Evolutionary conservation across 2,888 invertebrate species (phyloP), one percentile per base, ranked within the genome.

Genomic region (Mythimna vitellina): DNA sequence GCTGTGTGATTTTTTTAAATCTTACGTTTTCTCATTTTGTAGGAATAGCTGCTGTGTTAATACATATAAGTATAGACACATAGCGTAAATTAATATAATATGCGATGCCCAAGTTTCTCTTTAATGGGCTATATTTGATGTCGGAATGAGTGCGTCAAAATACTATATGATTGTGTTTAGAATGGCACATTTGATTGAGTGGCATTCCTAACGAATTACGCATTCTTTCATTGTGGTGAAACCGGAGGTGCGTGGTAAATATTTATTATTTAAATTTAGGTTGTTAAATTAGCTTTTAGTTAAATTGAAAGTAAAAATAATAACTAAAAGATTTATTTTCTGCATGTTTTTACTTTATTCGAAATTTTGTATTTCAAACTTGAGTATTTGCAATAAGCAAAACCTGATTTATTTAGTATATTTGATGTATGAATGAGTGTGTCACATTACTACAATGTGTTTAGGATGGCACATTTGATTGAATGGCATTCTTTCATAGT

Each of bases 261-360:
- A 92, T 93, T 93, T 93, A 93, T 93, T 93, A 86, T 91, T 90
- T 91, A 90, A 88, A 85, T 78, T 88, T 89, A 90, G 82, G 84
- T 87, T 87, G 86, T 87, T 89, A 80, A 85, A 77, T 89, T 89
- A 88, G 86, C 71, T 70, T 82, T 82, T 90, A 89, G 82, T 82
- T 86, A 82, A 85, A 86, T 80, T 82, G 62, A 77, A 67, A 81
- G 80, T 84, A 83, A 83, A 42, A 81, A 77, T 79, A 80, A 78
- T 78, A 84, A 82, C 57, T 78, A 78, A 73, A 76, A 80, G 73
- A 74, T 74, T 83, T 85, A 80, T 65, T 74, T 74, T 72, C 65
- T 38, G 56, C 75, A 74, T 78, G 74, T 81, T 76, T 61, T 78
- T 65, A 46, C 29, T 73, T 78, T 73, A 61, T 70, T 67, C 53